phyloP scores from a whole-genome alignment of 2,797 vertebrate genomes.

The Dallia pectoralis region DNA sequence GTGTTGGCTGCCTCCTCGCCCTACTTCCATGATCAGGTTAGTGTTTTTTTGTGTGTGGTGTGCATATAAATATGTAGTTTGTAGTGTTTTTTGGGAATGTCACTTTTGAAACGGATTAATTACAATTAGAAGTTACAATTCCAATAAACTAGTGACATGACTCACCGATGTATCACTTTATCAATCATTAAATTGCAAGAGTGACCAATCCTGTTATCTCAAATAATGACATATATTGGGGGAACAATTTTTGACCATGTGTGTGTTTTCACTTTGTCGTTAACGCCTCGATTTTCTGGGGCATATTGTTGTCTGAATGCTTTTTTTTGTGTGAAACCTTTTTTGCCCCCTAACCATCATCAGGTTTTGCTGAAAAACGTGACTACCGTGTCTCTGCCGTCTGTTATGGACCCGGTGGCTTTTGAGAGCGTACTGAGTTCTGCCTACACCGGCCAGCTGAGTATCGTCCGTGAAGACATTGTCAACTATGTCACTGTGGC shows the following conservation, averaged over 20 bases:
- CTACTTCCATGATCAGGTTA: conserved; percentile 92
- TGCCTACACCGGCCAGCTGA: conserved; percentile 89
- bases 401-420: conserved; percentile 88
- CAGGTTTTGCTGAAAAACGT: conserved; percentile 90
- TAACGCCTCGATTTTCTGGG: neutral
- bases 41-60: neutral
- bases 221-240: no score
- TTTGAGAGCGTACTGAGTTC: conserved; percentile 89
- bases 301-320: neutral
- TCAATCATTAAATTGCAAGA: no score
- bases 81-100: neutral
- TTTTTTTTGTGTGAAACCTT: neutral
- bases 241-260: neutral
- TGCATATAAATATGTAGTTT: neutral
- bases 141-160: no score
- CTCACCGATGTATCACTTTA: no score
- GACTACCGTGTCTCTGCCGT: conserved; percentile 85
- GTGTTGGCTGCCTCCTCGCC: conserved; percentile 91
- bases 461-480: conserved; percentile 84
- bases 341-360: neutral
- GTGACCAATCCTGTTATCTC: no score
- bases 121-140: no score
- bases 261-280: neutral
- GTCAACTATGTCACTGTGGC: conserved; percentile 93
- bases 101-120: no score